phyloP scores from a whole-genome alignment of 2,113 vertebrate genomes.

The Brachyhypopomus gauderio region DNA sequence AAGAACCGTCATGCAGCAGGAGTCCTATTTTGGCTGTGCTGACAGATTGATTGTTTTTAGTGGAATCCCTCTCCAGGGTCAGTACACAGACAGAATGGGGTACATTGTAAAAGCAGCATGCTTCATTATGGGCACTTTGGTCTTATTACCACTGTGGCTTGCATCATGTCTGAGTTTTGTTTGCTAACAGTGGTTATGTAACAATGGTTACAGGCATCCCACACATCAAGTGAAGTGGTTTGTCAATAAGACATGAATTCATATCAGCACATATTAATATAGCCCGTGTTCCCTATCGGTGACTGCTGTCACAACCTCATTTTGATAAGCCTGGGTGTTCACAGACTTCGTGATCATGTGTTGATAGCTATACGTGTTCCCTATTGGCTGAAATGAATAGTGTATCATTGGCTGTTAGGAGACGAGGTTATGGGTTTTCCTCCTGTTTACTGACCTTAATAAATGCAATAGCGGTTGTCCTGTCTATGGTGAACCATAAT shows the following conservation, averaged over 20 bases:
- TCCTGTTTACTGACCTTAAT: background rate
- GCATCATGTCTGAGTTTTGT: background rate
- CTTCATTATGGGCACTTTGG: background rate
- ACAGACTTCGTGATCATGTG: background rate
- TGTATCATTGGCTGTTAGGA: background rate
- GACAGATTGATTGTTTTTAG: constrained; percentile 45
- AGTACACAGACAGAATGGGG: constrained; percentile 44
- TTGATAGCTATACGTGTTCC: background rate
- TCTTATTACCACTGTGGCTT: background rate
- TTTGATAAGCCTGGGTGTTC: background rate
- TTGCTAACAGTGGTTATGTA: background rate
- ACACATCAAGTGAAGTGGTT: background rate
- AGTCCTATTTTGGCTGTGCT: constrained; percentile 30
- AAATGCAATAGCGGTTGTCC: background rate
- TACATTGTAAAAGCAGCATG: background rate
- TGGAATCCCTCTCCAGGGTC: constrained; percentile 12
- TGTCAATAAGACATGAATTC: background rate
- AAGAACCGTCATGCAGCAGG: constrained; percentile 33
- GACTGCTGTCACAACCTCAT: background rate
- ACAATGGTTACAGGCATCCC: background rate
- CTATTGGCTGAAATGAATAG: background rate
- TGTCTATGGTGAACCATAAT: background rate
- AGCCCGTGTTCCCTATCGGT: background rate
- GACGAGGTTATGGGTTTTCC: background rate
- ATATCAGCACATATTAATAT: background rate